Evolutionary conservation across 2,797 vertebrate species (phyloP).

Genomic region (Myotis pilosus): DNA sequence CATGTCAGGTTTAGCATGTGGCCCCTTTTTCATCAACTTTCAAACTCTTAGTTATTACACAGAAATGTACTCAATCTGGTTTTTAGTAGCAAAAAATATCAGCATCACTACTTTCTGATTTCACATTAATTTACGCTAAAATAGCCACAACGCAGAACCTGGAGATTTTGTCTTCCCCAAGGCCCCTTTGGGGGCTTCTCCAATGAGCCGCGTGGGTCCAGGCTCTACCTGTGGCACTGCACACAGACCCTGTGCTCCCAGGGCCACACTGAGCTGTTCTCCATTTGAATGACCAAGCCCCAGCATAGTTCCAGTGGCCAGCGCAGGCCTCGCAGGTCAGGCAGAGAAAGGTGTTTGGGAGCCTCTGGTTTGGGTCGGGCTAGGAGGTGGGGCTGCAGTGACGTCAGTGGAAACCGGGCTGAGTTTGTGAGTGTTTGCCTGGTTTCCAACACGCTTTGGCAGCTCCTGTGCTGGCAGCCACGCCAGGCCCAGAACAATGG

Average conservation of each 20-base stretch:
- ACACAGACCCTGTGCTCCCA: neutral
- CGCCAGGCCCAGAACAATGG: constrained; percentile 45
- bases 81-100: neutral
- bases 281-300: neutral
- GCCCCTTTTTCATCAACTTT: neutral
- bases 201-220: neutral
- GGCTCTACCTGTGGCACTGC: no score
- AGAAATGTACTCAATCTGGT: neutral
- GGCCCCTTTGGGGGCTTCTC: neutral
- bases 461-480: neutral
- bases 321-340: neutral
- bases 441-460: constrained; percentile 60
- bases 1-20: neutral
- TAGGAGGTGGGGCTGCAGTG: constrained; percentile 22
- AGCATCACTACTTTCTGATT: neutral
- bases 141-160: neutral
- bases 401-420: constrained; percentile 44
- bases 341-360: neutral
- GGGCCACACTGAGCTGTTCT: neutral
- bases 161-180: neutral
- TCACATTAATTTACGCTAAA: neutral
- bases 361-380: neutral
- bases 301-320: neutral
- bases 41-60: neutral
- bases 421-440: constrained; percentile 69